Evolutionary conservation across 1,140 invertebrate genomes (phyloP).

Genomic region (Coptotermes formosanus): DNA sequence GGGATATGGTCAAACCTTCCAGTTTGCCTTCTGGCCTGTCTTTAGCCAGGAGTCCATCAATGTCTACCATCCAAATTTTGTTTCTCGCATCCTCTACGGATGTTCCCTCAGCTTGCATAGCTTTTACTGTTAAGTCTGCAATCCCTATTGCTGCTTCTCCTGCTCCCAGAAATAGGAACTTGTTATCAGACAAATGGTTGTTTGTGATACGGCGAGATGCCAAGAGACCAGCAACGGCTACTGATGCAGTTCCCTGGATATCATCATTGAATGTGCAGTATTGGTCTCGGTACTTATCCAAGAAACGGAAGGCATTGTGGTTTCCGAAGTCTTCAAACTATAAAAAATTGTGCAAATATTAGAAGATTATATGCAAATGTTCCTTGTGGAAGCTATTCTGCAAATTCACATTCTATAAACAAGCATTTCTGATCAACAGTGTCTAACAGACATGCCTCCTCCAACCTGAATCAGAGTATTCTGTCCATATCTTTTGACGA

Average conservation of each 20-base stretch:
- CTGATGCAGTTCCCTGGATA: conserved; percentile 89
- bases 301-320: conserved; percentile 81
- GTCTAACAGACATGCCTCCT: not conserved
- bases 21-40: conserved; percentile 62
- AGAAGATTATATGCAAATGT: not conserved
- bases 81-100: conserved; percentile 65
- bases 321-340: conserved; percentile 97
- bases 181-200: conserved; percentile 73
- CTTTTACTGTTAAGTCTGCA: conserved; percentile 80
- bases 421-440: not conserved
- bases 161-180: conserved; percentile 88
- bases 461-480: conserved; percentile 78
- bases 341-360: conserved; percentile 42
- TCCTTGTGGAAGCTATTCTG: no score
- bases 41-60: conserved; percentile 76
- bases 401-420: no score
- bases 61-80: conserved; percentile 72
- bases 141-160: conserved; percentile 89
- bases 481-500: conserved; percentile 86
- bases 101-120: conserved; percentile 80
- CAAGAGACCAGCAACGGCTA: conserved; percentile 89
- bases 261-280: conserved; percentile 97
- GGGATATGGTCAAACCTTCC: conserved; percentile 32
- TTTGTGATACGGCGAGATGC: conserved; percentile 77
- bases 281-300: conserved; percentile 77